Conservation (phyloP, 1,140 invertebrate genomes). For the Drosophila miranda region DNA sequence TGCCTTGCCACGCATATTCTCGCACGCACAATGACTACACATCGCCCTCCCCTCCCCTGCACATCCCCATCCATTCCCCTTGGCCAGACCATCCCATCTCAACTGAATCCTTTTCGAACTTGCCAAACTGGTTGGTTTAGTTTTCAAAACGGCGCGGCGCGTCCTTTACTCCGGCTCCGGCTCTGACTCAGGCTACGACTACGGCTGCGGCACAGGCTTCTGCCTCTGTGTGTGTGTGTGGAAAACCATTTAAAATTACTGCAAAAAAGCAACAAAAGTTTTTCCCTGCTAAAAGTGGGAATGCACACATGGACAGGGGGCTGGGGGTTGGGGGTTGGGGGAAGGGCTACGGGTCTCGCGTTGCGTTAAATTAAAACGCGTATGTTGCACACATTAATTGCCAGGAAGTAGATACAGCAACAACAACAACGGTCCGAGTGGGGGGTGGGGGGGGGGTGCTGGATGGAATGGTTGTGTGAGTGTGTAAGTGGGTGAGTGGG, state of each 20-base stretch:
- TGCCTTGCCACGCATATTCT: conserved; percentile 52
- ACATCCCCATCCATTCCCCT: neutral
- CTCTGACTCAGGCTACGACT: too few species aligned
- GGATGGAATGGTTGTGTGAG: neutral
- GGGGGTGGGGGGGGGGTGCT: neutral
- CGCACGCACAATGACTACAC: conserved; percentile 49
- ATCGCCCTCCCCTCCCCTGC: neutral
- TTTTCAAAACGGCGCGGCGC: conserved; percentile 44
- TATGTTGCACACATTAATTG: conserved; percentile 81
- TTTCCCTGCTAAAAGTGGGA: conserved; percentile 33
- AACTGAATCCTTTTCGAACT: conserved; percentile 60
- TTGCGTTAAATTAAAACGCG: conserved; percentile 76
- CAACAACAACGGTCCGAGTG: conserved; percentile 23
- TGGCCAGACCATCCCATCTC: neutral
- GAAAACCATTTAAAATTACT: conserved; percentile 74
- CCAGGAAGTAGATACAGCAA: conserved; percentile 69
- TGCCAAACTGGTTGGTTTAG: conserved; percentile 73
- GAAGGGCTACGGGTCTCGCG: conserved; percentile 39
- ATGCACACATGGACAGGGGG: neutral
- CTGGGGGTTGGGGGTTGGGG: neutral
- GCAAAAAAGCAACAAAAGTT: conserved; percentile 71
- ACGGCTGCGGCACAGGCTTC: neutral
- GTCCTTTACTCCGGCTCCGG: conserved; percentile 8
- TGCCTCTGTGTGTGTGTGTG: conserved; percentile 27
- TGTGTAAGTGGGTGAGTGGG: neutral